Evolutionary conservation across 2,797 vertebrate genomes (phyloP), one percentile per base, ranked within the genome.

Genomic region (Propithecus perrieri): DNA sequence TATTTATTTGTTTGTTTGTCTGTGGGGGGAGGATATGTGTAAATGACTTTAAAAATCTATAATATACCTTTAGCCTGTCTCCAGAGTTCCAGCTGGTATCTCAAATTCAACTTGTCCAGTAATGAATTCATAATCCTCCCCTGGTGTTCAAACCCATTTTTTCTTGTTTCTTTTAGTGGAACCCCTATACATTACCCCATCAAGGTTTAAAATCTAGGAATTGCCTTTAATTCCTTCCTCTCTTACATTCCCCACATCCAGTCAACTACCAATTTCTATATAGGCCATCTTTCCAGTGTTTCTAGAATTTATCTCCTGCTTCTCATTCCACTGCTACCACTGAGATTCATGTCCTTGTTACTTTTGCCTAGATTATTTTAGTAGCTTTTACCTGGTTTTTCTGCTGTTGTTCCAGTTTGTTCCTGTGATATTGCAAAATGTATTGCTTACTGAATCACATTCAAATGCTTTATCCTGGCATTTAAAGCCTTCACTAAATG

Each of bases 171-270:
- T 78, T 94, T 87, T 28, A 67, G 33, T 87, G 33, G 43, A 59
- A 79, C 81, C 20, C 22, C 50, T 35, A 11, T 65, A 41, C 4
- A 81, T 43, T 43, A 33, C 26, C 69, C 48, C 8, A 33, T 55
- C 38, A 83, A 95, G 85, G 33, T 33, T 92, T 74, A 84, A 89
- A 92, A 84, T 80, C 80, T 50, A 87, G 63, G 38, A 72, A 74
- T 28, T 84, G n/a, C 43, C 15, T 79, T 95, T 86, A 59, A 35
- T 75, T 83, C 46, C 48, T 63, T 78, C 53, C 12, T 91, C 24
- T 89, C 33, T 83, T 46, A 78, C 28, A 59, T 46, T 83, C 50
- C 24, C 30, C 43, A 69, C 10, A 8, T 81, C 71, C 65, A 76
- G 1, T 38, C 57, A 80, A 20, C 61, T 80, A 46, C 22, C 28